Evolutionary conservation across 2,888 invertebrate genomes (phyloP).

Genomic region (Lepidochrysops patricia): DNA sequence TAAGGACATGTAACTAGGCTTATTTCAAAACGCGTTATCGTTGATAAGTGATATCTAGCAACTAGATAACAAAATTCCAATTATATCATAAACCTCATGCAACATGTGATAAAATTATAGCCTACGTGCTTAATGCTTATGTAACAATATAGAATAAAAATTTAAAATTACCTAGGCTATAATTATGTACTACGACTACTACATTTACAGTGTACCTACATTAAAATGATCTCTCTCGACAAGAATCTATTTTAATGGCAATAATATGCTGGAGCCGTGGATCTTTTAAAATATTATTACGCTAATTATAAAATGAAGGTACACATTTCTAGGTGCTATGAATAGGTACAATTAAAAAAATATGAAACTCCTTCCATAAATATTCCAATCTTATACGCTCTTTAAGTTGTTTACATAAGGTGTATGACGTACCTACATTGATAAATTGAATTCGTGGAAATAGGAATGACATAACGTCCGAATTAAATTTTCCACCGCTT

Average conservation of each 20-base stretch:
- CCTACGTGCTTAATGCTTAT: neutral
- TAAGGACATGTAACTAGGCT: neutral
- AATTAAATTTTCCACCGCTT: neutral
- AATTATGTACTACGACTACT: neutral
- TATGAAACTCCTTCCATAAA: neutral
- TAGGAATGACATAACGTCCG: neutral
- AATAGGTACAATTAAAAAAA: neutral
- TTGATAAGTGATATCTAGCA: neutral
- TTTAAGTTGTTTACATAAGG: neutral
- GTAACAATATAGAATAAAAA: neutral
- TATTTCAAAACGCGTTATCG: neutral
- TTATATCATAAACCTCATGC: neutral
- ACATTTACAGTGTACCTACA: neutral
- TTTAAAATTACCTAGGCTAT: neutral
- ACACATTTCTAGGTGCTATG: neutral
- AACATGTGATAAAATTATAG: neutral
- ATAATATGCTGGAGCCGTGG: neutral
- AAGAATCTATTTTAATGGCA: neutral
- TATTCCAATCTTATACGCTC: neutral
- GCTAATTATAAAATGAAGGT: neutral
- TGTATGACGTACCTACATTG: neutral
- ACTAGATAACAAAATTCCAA: neutral
- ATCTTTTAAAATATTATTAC: neutral
- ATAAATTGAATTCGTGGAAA: neutral
- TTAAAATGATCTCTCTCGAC: neutral